A percentile compares a stretch with the other conserved stretches of the same genome.
These are phyloP conservation scores for Drosophila monieri DNA, from an alignment of 2,888 invertebrate genomes.

Conservation along the genomic window DNA sequence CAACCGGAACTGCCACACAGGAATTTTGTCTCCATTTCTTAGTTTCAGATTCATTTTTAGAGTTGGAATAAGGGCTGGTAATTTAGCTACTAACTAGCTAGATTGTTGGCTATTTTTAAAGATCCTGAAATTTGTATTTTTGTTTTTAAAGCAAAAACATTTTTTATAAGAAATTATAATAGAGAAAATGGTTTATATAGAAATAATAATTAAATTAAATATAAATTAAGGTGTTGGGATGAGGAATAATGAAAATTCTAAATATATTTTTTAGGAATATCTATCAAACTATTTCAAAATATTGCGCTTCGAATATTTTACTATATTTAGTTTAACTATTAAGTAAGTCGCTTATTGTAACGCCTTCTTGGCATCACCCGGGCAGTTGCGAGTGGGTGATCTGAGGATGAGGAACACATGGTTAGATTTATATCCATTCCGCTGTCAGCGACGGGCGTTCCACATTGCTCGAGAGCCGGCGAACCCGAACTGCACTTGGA, in stretches of 20 bases:
- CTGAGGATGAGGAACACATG: constrained; percentile 46
- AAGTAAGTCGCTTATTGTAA: neutral
- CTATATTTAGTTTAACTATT: neutral
- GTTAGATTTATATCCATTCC: constrained; percentile 70
- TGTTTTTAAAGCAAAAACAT: neutral
- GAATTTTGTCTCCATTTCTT: constrained; percentile 18
- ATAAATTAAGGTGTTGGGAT: too few species aligned
- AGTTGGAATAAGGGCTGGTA: neutral
- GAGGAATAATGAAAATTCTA: too few species aligned
- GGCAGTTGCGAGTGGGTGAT: constrained; percentile 14
- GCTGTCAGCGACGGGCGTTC: constrained; percentile 73
- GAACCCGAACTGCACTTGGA: constrained; percentile 29
- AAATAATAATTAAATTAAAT: too few species aligned
- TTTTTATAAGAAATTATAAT: too few species aligned
- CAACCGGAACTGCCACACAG: constrained; percentile 37
- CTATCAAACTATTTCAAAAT: too few species aligned
- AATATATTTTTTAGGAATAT: too few species aligned
- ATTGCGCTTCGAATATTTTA: neutral
- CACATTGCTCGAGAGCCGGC: constrained; percentile 54
- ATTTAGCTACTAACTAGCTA: neutral
- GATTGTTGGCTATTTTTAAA: neutral
- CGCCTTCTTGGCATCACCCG: constrained; percentile 1
- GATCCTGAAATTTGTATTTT: neutral
- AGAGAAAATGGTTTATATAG: too few species aligned
- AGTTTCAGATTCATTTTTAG: neutral